phyloP scores from a whole-genome alignment of 1,140 invertebrate species.

The Drosophila tropicalis region DNA sequence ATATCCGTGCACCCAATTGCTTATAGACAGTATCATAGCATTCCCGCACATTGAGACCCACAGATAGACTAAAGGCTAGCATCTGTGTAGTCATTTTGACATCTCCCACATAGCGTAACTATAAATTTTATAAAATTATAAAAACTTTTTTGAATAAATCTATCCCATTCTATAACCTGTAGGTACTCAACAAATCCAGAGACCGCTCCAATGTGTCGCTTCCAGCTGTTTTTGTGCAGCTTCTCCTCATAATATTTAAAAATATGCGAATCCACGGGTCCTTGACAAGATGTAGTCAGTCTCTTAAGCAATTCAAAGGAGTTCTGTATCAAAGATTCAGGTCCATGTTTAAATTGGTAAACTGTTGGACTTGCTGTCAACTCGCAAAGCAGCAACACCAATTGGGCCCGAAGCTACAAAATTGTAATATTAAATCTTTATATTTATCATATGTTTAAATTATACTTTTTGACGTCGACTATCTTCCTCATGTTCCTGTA shows the following conservation, averaged over 20 bases:
- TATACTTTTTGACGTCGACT: constrained; percentile 36
- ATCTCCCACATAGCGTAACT: constrained; percentile 38
- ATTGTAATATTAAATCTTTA: background rate
- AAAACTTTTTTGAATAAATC: background rate
- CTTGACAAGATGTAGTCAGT: constrained; percentile 1
- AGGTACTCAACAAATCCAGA: constrained; percentile 57
- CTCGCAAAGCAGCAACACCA: constrained; percentile 59
- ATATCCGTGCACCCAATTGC: constrained; percentile 54
- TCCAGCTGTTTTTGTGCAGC: constrained; percentile 57
- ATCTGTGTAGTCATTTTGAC: constrained; percentile 42
- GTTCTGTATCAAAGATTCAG: constrained; percentile 31
- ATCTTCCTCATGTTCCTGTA: constrained; percentile 20
- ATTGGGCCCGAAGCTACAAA: constrained; percentile 49
- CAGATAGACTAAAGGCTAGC: constrained; percentile 52
- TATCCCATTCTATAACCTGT: constrained; percentile 28
- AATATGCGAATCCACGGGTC: constrained; percentile 28
- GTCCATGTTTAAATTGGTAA: constrained; percentile 33
- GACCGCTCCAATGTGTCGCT: constrained; percentile 58
- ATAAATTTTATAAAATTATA: background rate
- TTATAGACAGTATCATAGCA: constrained; percentile 51
- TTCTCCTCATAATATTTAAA: constrained; percentile 58
- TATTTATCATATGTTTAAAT: background rate
- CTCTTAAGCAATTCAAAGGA: constrained; percentile 41
- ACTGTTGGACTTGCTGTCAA: constrained; percentile 46
- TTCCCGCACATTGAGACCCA: constrained; percentile 63